Percentiles rank a stretch among this genome's conserved stretches.
These are phyloP conservation scores for Epizoanthus scotinus DNA, from an alignment of 92 coral and sea anemone species.

Conservation along the genomic window DNA sequence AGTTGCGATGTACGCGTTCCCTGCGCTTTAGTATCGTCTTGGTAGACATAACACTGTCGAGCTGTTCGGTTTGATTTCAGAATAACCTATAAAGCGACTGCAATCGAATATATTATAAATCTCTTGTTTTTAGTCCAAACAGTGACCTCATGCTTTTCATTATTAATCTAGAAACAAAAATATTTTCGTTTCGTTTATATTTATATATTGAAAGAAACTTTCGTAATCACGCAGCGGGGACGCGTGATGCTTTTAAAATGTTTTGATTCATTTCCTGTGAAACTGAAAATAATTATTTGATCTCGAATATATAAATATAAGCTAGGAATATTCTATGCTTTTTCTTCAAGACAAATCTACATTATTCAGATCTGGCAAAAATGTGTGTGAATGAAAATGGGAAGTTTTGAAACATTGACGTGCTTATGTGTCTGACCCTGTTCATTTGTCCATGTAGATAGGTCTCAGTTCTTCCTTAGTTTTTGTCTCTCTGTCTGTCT, in stretches of 20 bases:
- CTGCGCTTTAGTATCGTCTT: not conserved
- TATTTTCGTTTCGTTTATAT: not conserved
- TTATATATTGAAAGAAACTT: constrained; percentile 14
- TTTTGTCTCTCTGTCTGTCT: too few relatives aligned
- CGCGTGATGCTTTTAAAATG: not conserved
- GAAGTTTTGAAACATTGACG: too few relatives aligned
- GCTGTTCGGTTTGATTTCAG: not conserved
- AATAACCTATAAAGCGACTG: not conserved
- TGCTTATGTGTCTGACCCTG: too few relatives aligned
- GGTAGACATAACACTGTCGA: not conserved
- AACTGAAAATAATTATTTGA: not conserved
- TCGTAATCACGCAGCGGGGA: not conserved
- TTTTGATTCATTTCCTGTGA: not conserved
- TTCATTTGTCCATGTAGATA: too few relatives aligned
- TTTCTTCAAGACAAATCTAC: not conserved
- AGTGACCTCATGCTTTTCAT: constrained; percentile 26
- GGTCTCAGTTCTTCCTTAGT: too few relatives aligned
- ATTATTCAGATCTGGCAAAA: not conserved
- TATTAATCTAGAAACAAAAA: not conserved
- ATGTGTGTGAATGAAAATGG: not conserved
- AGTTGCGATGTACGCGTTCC: not conserved
- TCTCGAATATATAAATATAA: not conserved
- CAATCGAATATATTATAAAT: not conserved
- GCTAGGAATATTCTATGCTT: not conserved
- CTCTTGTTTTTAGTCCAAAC: constrained; percentile 7